Evolutionary conservation across 2,888 invertebrate species (phyloP).

Genomic region (Andrena flavipes): DNA sequence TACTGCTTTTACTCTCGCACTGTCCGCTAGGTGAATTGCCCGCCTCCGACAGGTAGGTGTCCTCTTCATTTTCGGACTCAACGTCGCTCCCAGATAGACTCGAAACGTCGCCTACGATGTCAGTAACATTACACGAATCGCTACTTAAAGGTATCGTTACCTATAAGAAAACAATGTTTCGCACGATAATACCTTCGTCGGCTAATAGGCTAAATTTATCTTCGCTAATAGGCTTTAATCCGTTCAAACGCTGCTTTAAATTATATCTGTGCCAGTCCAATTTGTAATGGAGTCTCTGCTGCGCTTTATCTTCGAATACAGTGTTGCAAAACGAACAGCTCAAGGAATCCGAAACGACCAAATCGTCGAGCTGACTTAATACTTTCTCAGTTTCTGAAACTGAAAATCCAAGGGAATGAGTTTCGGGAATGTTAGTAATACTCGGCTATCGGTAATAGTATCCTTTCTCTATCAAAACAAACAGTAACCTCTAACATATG

Average conservation of each 20-base stretch:
- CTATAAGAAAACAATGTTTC: background rate
- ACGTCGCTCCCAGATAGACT: slow-evolving; percentile 89
- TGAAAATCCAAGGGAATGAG: slow-evolving; percentile 5
- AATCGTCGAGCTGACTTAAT: slow-evolving; percentile 79
- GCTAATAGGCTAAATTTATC: slow-evolving; percentile 86
- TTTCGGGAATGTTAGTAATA: no score
- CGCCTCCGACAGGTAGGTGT: slow-evolving; percentile 75
- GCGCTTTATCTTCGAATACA: slow-evolving; percentile 86
- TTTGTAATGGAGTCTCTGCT: slow-evolving; percentile 92
- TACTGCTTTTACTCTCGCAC: slow-evolving; percentile 59
- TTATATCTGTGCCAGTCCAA: slow-evolving; percentile 95
- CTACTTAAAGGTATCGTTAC: background rate
- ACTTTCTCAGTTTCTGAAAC: slow-evolving; percentile 75
- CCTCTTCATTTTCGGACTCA: slow-evolving; percentile 84
- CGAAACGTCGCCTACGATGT: slow-evolving; percentile 87
- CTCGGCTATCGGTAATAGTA: no score
- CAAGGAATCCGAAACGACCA: slow-evolving; percentile 84
- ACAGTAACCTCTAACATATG: slow-evolving; percentile 13
- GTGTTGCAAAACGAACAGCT: slow-evolving; percentile 86
- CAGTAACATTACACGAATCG: background rate
- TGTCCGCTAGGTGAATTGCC: slow-evolving; percentile 79
- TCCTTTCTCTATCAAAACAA: background rate
- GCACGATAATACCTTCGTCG: slow-evolving; percentile 75
- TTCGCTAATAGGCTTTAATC: slow-evolving; percentile 86
- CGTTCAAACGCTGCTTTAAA: slow-evolving; percentile 89